Evolutionary conservation across 1,140 invertebrate species (phyloP).

Genomic region (Heliconius melpomene): DNA sequence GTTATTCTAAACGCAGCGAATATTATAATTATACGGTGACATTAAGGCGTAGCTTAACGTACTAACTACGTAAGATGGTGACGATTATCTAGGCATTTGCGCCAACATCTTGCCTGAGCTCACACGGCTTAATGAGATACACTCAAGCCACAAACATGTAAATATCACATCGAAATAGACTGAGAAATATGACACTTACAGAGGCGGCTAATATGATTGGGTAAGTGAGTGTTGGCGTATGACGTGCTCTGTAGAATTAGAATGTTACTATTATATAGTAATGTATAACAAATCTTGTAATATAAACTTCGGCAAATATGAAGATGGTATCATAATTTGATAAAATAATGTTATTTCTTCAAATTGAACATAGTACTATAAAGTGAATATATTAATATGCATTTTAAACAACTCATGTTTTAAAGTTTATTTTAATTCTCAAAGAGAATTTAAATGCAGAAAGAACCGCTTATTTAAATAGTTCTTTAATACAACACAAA

Average conservation of each 20-base stretch:
- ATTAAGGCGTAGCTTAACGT: background rate
- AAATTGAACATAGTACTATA: no score
- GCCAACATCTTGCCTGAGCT: background rate
- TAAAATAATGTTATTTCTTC: no score
- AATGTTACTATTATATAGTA: no score
- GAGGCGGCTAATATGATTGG: background rate
- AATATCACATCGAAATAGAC: slow-evolving; percentile 4
- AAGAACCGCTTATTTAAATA: no score
- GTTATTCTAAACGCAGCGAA: background rate
- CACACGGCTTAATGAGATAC: background rate
- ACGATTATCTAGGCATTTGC: slow-evolving; percentile 16
- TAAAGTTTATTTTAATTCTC: no score
- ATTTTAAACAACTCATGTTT: no score
- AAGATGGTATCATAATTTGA: no score
- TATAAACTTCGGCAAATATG: background rate
- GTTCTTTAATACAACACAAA: no score
- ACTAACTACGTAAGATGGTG: slow-evolving; percentile 1
- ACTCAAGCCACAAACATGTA: background rate
- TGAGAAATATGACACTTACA: slow-evolving; percentile 5
- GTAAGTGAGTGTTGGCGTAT: background rate
- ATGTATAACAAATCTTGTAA: background rate
- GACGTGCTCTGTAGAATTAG: no score
- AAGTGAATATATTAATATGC: no score
- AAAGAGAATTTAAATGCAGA: no score
- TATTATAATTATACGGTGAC: background rate